These are phyloP conservation scores for Eptatretus burgeri DNA, from an alignment of 2,113 vertebrate species.

Conservation along the genomic window DNA sequence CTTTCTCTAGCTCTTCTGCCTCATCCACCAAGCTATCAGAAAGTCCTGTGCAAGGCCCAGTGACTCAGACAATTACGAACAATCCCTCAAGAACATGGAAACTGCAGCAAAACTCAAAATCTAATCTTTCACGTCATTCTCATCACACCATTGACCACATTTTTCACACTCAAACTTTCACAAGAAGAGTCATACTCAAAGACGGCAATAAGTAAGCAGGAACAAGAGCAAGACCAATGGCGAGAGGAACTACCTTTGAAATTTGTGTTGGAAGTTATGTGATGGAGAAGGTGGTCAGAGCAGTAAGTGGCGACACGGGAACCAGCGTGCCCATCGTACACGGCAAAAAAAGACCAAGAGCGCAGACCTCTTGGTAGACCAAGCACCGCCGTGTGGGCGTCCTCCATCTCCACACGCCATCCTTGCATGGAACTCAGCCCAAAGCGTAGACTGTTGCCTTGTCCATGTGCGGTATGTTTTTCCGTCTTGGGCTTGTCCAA, in stretches of 20 bases:
- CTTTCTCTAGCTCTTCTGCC: neutral
- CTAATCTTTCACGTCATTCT: neutral
- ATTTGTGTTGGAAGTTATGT: conserved; percentile 19
- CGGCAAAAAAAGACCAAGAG: conserved; percentile 28
- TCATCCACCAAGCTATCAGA: neutral
- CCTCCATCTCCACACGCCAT: conserved; percentile 31
- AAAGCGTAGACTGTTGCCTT: conserved; percentile 17
- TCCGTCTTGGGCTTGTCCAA: neutral
- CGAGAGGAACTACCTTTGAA: conserved; percentile 6
- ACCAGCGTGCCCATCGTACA: conserved; percentile 32
- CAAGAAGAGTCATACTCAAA: too few relatives aligned
- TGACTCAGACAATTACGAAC: too few relatives aligned
- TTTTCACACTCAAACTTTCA: too few relatives aligned
- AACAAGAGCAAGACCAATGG: neutral
- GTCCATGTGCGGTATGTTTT: neutral
- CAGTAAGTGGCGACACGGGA: conserved; percentile 26
- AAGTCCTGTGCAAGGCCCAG: too few relatives aligned
- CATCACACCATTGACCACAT: too few relatives aligned
- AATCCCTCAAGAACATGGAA: neutral
- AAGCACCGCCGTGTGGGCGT: conserved; percentile 23
- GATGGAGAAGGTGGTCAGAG: conserved; percentile 23
- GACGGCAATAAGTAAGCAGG: too few relatives aligned
- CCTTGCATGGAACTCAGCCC: conserved; percentile 27
- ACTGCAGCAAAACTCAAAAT: neutral
- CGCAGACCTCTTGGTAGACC: conserved; percentile 16